A percentile compares a stretch with the other conserved stretches of the same genome.
These are phyloP conservation scores for Myotis davidii DNA, from an alignment of 2,113 vertebrate genomes.

Conservation along the genomic window DNA sequence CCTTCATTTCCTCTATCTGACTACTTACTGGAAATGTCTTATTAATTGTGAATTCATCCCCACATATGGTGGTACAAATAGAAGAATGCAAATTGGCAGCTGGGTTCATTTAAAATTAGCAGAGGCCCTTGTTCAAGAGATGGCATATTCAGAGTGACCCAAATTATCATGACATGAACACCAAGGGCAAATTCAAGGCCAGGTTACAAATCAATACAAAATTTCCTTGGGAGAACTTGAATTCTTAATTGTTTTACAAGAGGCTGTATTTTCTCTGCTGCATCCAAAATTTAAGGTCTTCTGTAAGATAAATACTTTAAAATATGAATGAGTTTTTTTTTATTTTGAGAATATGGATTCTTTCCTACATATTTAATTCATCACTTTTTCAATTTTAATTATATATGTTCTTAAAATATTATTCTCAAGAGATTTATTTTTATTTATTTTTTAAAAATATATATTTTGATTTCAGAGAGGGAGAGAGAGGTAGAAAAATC, in stretches of 20 bases:
- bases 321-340: constrained; percentile 36
- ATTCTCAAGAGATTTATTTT: constrained; percentile 31
- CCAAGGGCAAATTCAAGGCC: constrained; percentile 72
- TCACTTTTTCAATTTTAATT: background rate
- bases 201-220: constrained; percentile 71
- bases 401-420: constrained; percentile 25
- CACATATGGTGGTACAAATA: constrained; percentile 71
- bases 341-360: background rate
- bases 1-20: constrained; percentile 42
- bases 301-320: constrained; percentile 5
- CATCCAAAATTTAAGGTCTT: constrained; percentile 22
- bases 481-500: too few species aligned
- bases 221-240: constrained; percentile 48
- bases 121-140: constrained; percentile 60
- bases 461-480: too few species aligned
- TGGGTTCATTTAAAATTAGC: constrained; percentile 69
- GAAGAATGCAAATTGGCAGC: constrained; percentile 9
- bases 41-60: constrained; percentile 70
- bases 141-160: constrained; percentile 68
- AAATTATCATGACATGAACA: constrained; percentile 71
- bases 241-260: constrained; percentile 57
- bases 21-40: constrained; percentile 63
- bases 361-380: constrained; percentile 25
- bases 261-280: constrained; percentile 14
- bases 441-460: background rate